These are phyloP conservation scores for Columbina picui DNA, from an alignment of 2,113 vertebrate species.

Conservation along the genomic window DNA sequence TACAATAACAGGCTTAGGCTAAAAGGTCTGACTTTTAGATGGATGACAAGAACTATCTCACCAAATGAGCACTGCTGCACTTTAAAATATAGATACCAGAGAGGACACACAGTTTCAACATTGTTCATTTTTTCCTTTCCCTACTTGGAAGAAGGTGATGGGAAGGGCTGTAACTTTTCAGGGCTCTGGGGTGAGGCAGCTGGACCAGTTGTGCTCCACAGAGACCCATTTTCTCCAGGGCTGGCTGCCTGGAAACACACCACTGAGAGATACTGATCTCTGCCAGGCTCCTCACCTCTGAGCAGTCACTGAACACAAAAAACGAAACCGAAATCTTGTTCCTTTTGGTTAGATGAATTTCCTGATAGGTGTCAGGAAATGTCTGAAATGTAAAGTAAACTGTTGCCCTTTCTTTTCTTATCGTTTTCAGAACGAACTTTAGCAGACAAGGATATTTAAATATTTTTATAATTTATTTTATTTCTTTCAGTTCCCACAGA, in stretches of 20 bases:
- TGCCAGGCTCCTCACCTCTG: not conserved
- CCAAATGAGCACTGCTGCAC: not conserved
- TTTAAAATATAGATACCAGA: not conserved
- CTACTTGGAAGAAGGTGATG: not conserved
- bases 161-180: not conserved
- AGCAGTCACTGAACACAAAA: not conserved
- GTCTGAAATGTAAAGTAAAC: slow-evolving; percentile 36
- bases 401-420: not conserved
- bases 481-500: not conserved
- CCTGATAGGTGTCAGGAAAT: slow-evolving; percentile 44
- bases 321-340: slow-evolving; percentile 5
- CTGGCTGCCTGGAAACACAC: not conserved
- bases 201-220: not conserved
- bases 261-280: not conserved
- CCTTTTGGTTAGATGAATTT: slow-evolving; percentile 13
- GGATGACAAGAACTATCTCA: not conserved
- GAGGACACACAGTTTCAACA: not conserved
- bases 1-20: not conserved
- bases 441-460: not conserved
- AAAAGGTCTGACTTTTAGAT: not conserved
- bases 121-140: not conserved
- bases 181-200: not conserved
- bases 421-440: not conserved
- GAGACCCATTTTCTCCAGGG: not conserved
- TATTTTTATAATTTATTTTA: slow-evolving; percentile 5